These are phyloP conservation scores for Tinamus major DNA, from an alignment of 2,797 vertebrate genomes.

Conservation along the genomic window DNA sequence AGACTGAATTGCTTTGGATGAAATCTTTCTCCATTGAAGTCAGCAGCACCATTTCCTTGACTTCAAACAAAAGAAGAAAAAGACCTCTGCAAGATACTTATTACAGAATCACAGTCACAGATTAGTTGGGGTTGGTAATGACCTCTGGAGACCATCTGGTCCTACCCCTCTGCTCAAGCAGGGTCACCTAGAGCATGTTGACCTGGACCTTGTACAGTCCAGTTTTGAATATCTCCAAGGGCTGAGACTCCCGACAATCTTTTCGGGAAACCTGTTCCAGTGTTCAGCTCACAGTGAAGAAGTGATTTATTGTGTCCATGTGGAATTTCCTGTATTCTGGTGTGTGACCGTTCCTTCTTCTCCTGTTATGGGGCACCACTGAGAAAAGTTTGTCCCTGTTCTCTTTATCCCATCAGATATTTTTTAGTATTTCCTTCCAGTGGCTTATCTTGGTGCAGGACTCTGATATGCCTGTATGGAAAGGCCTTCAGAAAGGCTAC, in stretches of 20 bases:
- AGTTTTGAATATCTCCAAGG: background rate
- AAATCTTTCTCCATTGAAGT: constrained; percentile 11
- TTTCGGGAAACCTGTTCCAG: background rate
- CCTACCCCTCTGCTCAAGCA: background rate
- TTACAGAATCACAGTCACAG: background rate
- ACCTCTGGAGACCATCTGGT: background rate
- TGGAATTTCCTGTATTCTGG: background rate
- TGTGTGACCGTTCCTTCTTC: background rate
- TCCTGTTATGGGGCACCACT: background rate
- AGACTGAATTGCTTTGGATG: background rate
- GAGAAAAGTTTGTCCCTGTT: background rate
- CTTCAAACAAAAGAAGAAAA: constrained; percentile 7
- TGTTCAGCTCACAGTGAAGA: background rate
- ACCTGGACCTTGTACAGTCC: background rate
- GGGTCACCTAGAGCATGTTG: background rate
- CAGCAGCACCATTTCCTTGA: constrained; percentile 14
- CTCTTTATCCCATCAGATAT: background rate
- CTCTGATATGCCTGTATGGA: background rate
- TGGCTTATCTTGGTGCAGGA: background rate
- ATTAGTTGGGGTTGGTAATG: background rate
- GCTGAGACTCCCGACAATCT: background rate
- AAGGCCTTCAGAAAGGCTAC: too few relatives aligned
- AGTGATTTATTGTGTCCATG: background rate
- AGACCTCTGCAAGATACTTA: background rate
- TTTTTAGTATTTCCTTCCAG: background rate